Conservation (phyloP, 2,113 vertebrate species). For the Pomatostomus ruficeps region DNA sequence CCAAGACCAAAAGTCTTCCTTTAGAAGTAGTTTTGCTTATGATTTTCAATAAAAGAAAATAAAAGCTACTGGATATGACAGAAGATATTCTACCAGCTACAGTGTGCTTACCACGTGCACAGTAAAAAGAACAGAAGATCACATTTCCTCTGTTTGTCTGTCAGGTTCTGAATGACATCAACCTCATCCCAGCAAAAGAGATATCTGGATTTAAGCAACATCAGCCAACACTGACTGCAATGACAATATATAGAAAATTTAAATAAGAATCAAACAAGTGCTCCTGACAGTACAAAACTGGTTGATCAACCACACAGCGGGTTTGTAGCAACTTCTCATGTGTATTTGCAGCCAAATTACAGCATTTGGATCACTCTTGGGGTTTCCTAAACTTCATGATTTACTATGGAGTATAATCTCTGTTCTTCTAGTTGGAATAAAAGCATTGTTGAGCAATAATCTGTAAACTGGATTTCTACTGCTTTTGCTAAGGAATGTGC, state of each 20-base stretch:
- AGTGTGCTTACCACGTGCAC: background rate
- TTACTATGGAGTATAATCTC: background rate
- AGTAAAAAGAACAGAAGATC: background rate
- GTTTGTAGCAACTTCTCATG: conserved; percentile 7
- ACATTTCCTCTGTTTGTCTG: conserved; percentile 21
- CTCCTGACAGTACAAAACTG: conserved; percentile 29
- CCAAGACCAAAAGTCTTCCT: conserved; percentile 25
- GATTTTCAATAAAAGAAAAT: background rate
- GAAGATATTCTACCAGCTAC: background rate
- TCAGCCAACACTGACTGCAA: conserved; percentile 38
- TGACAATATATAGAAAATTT: conserved; percentile 42
- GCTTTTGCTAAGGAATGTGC: background rate
- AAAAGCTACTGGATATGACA: background rate
- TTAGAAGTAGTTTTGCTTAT: conserved; percentile 6
- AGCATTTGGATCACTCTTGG: background rate
- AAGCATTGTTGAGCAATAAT: background rate
- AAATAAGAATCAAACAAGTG: conserved; percentile 54
- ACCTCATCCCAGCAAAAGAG: conserved; percentile 1
- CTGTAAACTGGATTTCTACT: background rate
- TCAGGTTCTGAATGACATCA: conserved; percentile 45
- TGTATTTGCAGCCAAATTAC: conserved; percentile 1
- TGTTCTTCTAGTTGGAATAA: background rate
- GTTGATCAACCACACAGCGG: conserved; percentile 27
- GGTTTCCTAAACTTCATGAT: background rate
- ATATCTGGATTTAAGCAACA: conserved; percentile 43